Evolutionary conservation across 2,113 vertebrate genomes (phyloP), one percentile per base, ranked within the genome.

Genomic region (Panurus biarmicus): DNA sequence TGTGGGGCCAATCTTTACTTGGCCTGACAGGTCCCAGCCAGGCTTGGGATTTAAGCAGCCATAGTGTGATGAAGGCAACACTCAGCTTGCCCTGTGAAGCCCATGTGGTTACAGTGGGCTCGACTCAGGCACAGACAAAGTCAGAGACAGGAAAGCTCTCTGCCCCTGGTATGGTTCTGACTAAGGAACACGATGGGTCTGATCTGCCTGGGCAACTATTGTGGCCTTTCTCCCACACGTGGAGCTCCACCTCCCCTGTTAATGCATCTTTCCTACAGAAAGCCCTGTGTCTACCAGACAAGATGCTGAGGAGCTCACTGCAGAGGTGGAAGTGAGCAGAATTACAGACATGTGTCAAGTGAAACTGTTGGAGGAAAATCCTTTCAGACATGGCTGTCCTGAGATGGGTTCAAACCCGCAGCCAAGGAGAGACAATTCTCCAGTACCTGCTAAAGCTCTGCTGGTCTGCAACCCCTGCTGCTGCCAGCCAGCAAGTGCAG

Each of bases 51-150:
- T 48, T 4, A 0, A 73, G 28, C 33, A 64, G 70, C 13, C n/a
- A 4, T 5, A 6, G 38, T 8, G 10, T n/a, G 48, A 35, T 76
- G 48, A 72, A 86, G 62, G 11, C 28, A 65, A 3, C 0, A 0
- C 22, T 23, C 74, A 74, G 36, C 21, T 50, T 24, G 2, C 12
- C 15, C 1, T 9, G 14, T 31, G 58, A 62, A 83, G 26, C 35
- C 50, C 33, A 14, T 0, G 0, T 31, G 18, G 6, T 31, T 36
- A 54, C 28, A 76, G 7, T 4, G 13, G 45, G 40, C 24, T 71
- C 1, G 0, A 22, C 1, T 4, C 35, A 86, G 60, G 35, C 35
- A 28, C 21, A 35, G 56, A 5, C 12, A 74, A 74, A 71, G 24
- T 7, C 25, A 54, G 38, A 65, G 48, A 22, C 5, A 4, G 22